Percentiles rank a stretch among this genome's conserved stretches.
phyloP scores from a whole-genome alignment of 1,140 invertebrate genomes.

The Eciton burchellii region DNA sequence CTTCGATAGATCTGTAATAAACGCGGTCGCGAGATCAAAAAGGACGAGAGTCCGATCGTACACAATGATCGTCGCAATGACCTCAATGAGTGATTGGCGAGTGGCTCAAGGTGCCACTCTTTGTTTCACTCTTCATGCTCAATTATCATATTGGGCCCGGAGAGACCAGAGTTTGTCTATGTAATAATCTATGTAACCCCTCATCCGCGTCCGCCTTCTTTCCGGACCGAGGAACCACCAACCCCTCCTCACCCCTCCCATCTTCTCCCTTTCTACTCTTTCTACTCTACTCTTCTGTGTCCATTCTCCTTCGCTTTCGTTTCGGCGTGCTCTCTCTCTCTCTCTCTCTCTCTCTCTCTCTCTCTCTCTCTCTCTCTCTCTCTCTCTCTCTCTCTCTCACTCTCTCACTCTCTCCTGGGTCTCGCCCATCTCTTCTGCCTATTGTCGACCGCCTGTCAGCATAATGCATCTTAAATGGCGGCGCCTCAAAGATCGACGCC shows the following conservation, averaged over 20 bases:
- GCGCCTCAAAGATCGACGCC: slow-evolving; percentile 86
- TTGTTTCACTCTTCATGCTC: slow-evolving; percentile 77
- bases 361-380: slow-evolving; percentile 38
- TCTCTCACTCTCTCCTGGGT: slow-evolving; percentile 53
- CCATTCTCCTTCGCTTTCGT: slow-evolving; percentile 56
- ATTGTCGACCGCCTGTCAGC: slow-evolving; percentile 83
- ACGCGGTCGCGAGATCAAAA: neutral
- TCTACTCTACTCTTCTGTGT: slow-evolving; percentile 38
- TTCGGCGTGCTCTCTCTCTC: slow-evolving; percentile 67
- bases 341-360: slow-evolving; percentile 41
- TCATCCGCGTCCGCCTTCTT: slow-evolving; percentile 48
- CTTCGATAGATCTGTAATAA: slow-evolving; percentile 21
- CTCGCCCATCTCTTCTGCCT: slow-evolving; percentile 64
- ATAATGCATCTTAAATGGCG: slow-evolving; percentile 86
- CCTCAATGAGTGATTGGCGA: slow-evolving; percentile 33
- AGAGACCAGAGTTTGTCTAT: slow-evolving; percentile 71
- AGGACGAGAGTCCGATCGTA: neutral
- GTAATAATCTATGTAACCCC: slow-evolving; percentile 43
- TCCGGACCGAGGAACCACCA: slow-evolving; percentile 26
- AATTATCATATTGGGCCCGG: slow-evolving; percentile 79
- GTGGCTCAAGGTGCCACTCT: slow-evolving; percentile 76
- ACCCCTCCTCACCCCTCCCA: neutral
- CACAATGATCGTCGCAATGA: slow-evolving; percentile 57
- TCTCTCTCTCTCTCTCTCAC: slow-evolving; percentile 41
- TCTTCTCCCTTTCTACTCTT: slow-evolving; percentile 29